phyloP scores from a whole-genome alignment of 2,113 vertebrate species.

The Bostrychus sinensis region DNA sequence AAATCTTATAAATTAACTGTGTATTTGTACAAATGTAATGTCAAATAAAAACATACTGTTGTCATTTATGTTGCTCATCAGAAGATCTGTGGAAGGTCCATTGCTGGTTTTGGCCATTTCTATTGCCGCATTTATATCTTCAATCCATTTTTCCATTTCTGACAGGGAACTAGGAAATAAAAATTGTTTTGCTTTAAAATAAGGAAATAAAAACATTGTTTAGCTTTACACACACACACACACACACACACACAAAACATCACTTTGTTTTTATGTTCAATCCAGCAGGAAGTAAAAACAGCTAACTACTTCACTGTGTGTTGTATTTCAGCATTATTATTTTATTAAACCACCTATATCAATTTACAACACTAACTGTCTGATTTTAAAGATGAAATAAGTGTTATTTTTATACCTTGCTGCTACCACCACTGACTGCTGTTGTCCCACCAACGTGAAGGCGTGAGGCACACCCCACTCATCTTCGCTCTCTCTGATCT shows the following conservation, averaged over 20 bases:
- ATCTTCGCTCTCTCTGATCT: conserved; percentile 95
- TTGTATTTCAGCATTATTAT: neutral
- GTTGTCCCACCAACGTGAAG: conserved; percentile 90
- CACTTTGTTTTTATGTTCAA: neutral
- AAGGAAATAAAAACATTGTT: neutral
- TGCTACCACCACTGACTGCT: conserved; percentile 91
- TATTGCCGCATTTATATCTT: conserved; percentile 92
- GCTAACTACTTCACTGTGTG: neutral
- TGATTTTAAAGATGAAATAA: neutral
- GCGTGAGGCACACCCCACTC: conserved; percentile 97
- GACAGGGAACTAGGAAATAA: conserved; percentile 75
- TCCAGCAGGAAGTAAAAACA: too few species aligned
- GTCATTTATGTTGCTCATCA: conserved; percentile 85
- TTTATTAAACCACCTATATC: neutral
- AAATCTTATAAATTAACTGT: neutral
- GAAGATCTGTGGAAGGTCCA: conserved; percentile 81
- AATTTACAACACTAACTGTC: neutral
- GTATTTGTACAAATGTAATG: neutral
- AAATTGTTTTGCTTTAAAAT: neutral
- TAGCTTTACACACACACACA: neutral
- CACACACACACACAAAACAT: too few species aligned
- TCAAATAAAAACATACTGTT: conserved; percentile 84
- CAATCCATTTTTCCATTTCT: conserved; percentile 96
- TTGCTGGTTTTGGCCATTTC: conserved; percentile 88
- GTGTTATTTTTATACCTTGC: conserved; percentile 86